Base-by-base conservation (phyloP, 2,888 invertebrate species). In the Gortyna flavago region DNA sequence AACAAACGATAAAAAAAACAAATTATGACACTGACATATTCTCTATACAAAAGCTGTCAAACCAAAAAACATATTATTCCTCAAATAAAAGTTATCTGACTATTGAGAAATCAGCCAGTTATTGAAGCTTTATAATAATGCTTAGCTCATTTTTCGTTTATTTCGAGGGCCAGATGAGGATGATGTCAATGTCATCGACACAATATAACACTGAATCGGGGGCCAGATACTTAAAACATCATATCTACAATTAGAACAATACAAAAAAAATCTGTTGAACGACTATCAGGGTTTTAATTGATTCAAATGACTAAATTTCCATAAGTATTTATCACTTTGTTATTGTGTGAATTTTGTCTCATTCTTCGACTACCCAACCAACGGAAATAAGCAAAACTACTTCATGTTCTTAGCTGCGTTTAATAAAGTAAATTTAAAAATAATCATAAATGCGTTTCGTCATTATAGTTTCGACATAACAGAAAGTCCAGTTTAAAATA, bases 391-490 rank as follows among this genome's bases (percentile, higher is more conserved):
- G 73, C 38, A 65, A 75, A 62, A 65, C 25, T 2, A 35, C 21
- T 18, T 8, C 1, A 38, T 75, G 77, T 73, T 69, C 75, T 77
- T 78, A 79, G 77, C 79, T 84, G 72, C 65, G 69, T 88, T 88
- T 88, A 88, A 79, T 87, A 75, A 61, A 80, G 44, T 84, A 80
- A 75, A 85, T 74, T 59, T 73, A 71, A 83, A 80, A 81, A 75
- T 83, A 81, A 79, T 72, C 32, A 80, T 87, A 88, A 88, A 88
- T 87, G 88, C 88, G 73, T 81, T 81, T 79, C 77, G 81, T 86
- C 82, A 82, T 80, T 72, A 80, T 69, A 84, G 75, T 85, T 79
- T 80, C 51, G 76, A 87, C 70, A 76, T 67, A 71, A 77, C 38
- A 78, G 32, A 75, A 80, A 78, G 77, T 80, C 73, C 72, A 21